Evolutionary conservation across 1,140 invertebrate genomes (phyloP), one percentile per base, ranked within the genome.

Genomic region (Drosophila arawakana): DNA sequence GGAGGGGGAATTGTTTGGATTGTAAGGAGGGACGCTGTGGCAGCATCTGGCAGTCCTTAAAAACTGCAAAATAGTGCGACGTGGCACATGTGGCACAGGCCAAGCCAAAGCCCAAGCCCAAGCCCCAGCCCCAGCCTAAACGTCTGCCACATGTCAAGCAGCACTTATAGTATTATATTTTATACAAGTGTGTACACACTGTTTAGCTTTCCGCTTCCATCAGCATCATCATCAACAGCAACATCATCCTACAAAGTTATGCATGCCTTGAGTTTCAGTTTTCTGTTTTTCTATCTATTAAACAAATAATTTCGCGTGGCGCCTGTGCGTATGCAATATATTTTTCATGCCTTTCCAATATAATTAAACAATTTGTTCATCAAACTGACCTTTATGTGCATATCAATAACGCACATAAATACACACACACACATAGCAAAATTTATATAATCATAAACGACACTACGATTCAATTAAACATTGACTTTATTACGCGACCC

Each of bases 311-410:
- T 75, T 71, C 52, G 59, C 37, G 43, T 7, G 1, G 41, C 59
- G 59, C 67, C 52, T 50, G 68, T 58, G 68, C 18, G 34, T 54
- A 59, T 75, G 54, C 60, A 72, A 65, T 77, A 68, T 74, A 77
- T 65, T 81, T 79, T 78, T 65, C 52, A 54, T 62, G 63, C 25
- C 34, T 44, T 46, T 58, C 61, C 39, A 76, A 76, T 70, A 62
- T 79, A 88, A 86, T 86, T 88, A 82, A 88, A 78, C 82, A 86
- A 88, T 82, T 86, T 86, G 82, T 86, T 85, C 75, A 85, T 85
- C 85, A 85, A 88, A 79, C 37, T 88, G 83, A 88, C 76, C 79
- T 82, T 88, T 86, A 79, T 88, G 68, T 82, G 57, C 44, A 44
- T 25, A 58, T 39, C 41, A 59, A 55, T 25, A 13, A 6, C 35